Conservation (phyloP, 2,888 invertebrate genomes). For the Deilephila elpenor region DNA sequence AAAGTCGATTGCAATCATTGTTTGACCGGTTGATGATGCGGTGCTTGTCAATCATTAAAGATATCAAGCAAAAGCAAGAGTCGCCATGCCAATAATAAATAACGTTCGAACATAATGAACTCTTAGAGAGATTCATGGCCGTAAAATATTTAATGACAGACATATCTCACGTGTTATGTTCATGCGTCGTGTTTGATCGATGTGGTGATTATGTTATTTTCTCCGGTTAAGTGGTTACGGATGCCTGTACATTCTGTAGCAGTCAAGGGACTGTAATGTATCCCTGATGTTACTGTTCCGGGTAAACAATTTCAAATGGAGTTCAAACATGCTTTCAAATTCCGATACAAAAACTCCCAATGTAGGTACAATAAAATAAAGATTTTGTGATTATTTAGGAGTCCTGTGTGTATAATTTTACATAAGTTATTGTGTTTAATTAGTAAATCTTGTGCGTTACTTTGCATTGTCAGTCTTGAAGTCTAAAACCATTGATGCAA, state of each 20-base stretch:
- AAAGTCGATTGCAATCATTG: slow-evolving; percentile 64
- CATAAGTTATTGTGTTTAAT: too few species aligned
- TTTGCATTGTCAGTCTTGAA: too few species aligned
- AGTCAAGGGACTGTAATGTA: slow-evolving; percentile 1
- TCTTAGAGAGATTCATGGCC: slow-evolving; percentile 47
- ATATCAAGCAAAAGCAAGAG: slow-evolving; percentile 36
- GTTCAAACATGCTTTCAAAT: neutral
- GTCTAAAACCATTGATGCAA: too few species aligned
- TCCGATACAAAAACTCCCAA: neutral
- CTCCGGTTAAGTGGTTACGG: slow-evolving; percentile 20
- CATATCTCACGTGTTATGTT: slow-evolving; percentile 34
- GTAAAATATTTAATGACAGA: slow-evolving; percentile 43
- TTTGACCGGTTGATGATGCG: slow-evolving; percentile 53
- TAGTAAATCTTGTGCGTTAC: too few species aligned
- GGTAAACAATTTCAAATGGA: neutral
- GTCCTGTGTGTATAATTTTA: too few species aligned
- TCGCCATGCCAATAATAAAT: slow-evolving; percentile 34
- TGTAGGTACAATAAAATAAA: neutral
- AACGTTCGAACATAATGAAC: slow-evolving; percentile 44
- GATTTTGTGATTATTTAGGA: neutral
- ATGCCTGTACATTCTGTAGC: slow-evolving; percentile 10
- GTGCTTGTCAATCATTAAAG: slow-evolving; percentile 51
- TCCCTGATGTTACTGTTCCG: neutral
- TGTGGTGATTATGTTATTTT: slow-evolving; percentile 30
- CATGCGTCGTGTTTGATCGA: slow-evolving; percentile 30